Percentiles rank a stretch among this genome's conserved stretches.
phyloP scores from a whole-genome alignment of 2,888 invertebrate species.

The Monoplex corrugatus region DNA sequence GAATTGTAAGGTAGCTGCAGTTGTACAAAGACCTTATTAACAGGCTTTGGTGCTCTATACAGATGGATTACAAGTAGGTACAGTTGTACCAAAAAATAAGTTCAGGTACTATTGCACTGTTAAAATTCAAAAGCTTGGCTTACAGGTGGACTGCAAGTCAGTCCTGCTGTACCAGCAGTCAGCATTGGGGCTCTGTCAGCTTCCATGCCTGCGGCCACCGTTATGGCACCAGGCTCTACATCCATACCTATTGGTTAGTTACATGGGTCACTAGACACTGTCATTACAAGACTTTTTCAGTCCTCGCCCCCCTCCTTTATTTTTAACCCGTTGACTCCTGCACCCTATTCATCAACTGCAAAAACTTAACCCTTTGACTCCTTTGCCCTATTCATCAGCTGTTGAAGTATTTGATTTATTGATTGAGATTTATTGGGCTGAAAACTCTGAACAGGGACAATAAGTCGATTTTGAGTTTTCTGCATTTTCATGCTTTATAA shows the following conservation, averaged over 20 bases:
- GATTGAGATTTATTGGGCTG: no score
- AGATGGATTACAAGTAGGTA: neutral
- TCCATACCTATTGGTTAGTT: constrained; percentile 36
- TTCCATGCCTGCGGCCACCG: neutral
- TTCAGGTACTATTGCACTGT: neutral
- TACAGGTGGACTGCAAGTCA: constrained; percentile 35
- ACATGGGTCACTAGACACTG: no score
- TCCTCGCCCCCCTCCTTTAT: no score
- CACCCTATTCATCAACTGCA: no score
- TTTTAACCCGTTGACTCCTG: no score
- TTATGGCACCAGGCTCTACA: constrained; percentile 11
- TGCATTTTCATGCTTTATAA: no score
- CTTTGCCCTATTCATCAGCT: no score
- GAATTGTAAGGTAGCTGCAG: neutral
- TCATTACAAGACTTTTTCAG: no score
- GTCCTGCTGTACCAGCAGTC: constrained; percentile 37
- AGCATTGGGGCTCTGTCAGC: constrained; percentile 36
- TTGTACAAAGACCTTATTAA: neutral
- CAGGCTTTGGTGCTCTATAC: neutral
- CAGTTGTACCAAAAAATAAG: neutral
- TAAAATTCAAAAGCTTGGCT: neutral
- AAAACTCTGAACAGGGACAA: no score
- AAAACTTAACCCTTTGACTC: no score
- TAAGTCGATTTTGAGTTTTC: no score
- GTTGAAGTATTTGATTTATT: no score